Conservation (phyloP, 2,888 invertebrate genomes). For the Agriopis aurantiaria region DNA sequence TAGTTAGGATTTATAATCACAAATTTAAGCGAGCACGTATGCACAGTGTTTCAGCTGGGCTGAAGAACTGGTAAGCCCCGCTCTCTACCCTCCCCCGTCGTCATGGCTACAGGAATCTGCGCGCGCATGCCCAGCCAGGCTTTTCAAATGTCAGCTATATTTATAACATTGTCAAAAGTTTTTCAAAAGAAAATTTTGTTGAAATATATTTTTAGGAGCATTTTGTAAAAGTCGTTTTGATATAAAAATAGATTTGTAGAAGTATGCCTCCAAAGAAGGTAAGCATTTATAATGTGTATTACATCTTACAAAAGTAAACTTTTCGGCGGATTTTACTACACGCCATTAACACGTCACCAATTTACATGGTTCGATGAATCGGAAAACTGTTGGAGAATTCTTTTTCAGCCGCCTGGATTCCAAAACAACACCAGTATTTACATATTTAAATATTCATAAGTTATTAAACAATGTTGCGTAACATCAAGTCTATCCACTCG, state of each 20-base stretch:
- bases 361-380: background rate
- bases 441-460: conserved; percentile 36
- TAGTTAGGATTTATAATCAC: conserved; percentile 3
- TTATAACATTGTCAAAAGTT: conserved; percentile 69
- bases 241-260: conserved; percentile 36
- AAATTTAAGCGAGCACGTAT: conserved; percentile 22
- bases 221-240: conserved; percentile 30
- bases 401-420: conserved; percentile 10
- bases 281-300: conserved; percentile 46
- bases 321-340: background rate
- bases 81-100: conserved; percentile 57
- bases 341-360: conserved; percentile 5
- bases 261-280: conserved; percentile 81
- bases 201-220: background rate
- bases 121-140: conserved; percentile 68
- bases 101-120: conserved; percentile 69
- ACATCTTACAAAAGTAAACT: background rate
- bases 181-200: conserved; percentile 46
- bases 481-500: conserved; percentile 26
- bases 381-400: background rate
- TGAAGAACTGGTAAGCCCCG: conserved; percentile 19
- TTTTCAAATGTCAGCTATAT: conserved; percentile 60
- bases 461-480: conserved; percentile 39
- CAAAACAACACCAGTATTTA: conserved; percentile 20
- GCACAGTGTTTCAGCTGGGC: conserved; percentile 27